A percentile compares a stretch with the other conserved stretches of the same genome.
Evolutionary conservation across 2,888 invertebrate genomes (phyloP).

Genomic region (Cordilura impudica): DNA sequence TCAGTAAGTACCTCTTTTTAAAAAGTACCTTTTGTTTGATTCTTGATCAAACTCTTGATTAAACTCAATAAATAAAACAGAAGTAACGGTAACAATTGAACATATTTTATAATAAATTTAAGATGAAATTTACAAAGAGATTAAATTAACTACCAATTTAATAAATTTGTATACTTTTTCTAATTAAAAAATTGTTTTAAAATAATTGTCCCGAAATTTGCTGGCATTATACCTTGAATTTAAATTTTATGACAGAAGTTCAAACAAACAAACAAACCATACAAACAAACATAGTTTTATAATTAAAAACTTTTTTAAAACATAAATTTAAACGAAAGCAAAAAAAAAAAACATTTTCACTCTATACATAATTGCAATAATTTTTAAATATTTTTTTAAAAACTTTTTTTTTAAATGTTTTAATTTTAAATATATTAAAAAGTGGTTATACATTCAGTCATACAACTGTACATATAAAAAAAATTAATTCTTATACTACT

Average conservation of each 20-base stretch:
- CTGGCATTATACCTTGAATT: constrained; percentile 26
- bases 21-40: too few species aligned
- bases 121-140: too few species aligned
- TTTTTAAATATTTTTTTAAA: constrained; percentile 59
- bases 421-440: constrained; percentile 16
- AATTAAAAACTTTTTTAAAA: constrained; percentile 54
- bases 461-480: not conserved
- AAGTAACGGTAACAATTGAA: too few species aligned
- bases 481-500: constrained; percentile 57
- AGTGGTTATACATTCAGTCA: not conserved
- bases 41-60: too few species aligned
- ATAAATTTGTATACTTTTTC: too few species aligned
- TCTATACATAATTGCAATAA: constrained; percentile 69
- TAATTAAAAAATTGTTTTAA: not conserved
- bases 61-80: too few species aligned
- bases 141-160: too few species aligned
- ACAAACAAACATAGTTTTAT: constrained; percentile 20
- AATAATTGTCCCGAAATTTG: not conserved
- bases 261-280: not conserved
- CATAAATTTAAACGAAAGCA: constrained; percentile 62
- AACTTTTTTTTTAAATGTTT: constrained; percentile 40
- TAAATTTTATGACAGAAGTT: constrained; percentile 28
- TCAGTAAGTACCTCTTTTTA: too few species aligned
- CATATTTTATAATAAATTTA: too few species aligned
- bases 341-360: constrained; percentile 43